Base-by-base conservation (phyloP, 2,888 invertebrate genomes). In the Amiota communis region DNA sequence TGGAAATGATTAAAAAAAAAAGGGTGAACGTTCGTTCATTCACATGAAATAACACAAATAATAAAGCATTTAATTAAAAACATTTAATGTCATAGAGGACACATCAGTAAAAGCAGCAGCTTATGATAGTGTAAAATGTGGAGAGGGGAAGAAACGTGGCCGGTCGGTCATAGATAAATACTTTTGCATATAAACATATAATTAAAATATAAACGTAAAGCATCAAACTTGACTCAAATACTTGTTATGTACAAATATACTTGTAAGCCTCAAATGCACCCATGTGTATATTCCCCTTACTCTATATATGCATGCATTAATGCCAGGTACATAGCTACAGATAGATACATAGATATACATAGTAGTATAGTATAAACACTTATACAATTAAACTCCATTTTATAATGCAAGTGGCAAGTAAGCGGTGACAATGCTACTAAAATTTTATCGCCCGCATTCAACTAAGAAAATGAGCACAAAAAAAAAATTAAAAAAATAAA, bases 61-160 rank as follows among this genome's bases (percentile, higher is more conserved):
- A 85, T 85, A 85, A 83, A 83, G 85, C 85, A 83, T 83, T 83
- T 83, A 83, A 83, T 83, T 84, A 83, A 83, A n/a, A 85, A 83
- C 83, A 83, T 83, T 84, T 85, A 80, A 78, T 76, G 76, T 71
- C 78, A 78, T 76, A 74, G 57, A 59, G 20, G 20, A 36, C 4
- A 36, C 36, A 6, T 36, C 36, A 36, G 36, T 6, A 36, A 36
- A 36, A 36, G 6, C 36, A 36, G 36, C 36, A 36, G 36, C 36
- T 36, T 2, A 36, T 36, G 36, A 6, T 36, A 36, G 36, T 36
- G 8, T 36, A 36, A 36, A 36, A 6, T 6, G 36, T 4, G 36
- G 36, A 36, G 4, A 6, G 36, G 3, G 36, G 36, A 36, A 36
- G 36, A 36, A 51, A 2, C 1, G 51, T 12, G 53, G 2, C 12